Base-by-base conservation (phyloP, 2,888 invertebrate genomes). In the Lasius platythorax region DNA sequence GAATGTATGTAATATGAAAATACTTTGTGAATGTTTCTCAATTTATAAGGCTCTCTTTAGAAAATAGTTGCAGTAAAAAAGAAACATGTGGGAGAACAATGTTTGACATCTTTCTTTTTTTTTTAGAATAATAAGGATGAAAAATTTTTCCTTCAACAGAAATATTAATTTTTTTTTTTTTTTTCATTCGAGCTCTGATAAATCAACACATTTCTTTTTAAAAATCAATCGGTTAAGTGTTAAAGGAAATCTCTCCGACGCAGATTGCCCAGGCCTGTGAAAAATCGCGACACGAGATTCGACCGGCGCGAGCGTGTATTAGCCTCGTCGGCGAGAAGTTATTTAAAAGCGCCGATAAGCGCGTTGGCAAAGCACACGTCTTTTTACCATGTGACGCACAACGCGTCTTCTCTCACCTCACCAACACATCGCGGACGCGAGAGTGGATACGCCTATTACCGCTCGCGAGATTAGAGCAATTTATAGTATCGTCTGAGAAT, bases 371-470 rank as follows among this genome's bases (percentile, higher is more conserved):
- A 50, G 28, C 72, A 40, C 56, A n/a, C 81, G 72, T 81, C 72
- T 64, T 67, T 74, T 58, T 18, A 30, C 63, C 66, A 56, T 61
- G 53, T 67, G 23, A 23, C 23, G 67, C 30, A 53, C n/a, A 53
- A 53, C 8, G 53, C 67, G 73, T 50, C 50, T 58, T 74, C 74
- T 81, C 50, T 67, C 40, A 73, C 64, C 81, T 81, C 72, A 37
- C 73, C 73, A n/a, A 61, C 58, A 56, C 58, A 37, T 82, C 79
- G 50, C 75, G 66, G 30, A 12, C 78, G 78, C 79, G 78, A 83
- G 76, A 86, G 70, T 84, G 82, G 67, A 58, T 68, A 74, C 82
- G 85, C 74, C 83, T 73, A 85, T 87, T 89, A 87, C 67, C 66
- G 63, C 15, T 70, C 58, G 56, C 46, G 72, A 76, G 76, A 83